Evolutionary conservation across 64 coral and sea anemone species (phyloP), one percentile per base, ranked within the genome.

Genomic region (Montipora capricornis): DNA sequence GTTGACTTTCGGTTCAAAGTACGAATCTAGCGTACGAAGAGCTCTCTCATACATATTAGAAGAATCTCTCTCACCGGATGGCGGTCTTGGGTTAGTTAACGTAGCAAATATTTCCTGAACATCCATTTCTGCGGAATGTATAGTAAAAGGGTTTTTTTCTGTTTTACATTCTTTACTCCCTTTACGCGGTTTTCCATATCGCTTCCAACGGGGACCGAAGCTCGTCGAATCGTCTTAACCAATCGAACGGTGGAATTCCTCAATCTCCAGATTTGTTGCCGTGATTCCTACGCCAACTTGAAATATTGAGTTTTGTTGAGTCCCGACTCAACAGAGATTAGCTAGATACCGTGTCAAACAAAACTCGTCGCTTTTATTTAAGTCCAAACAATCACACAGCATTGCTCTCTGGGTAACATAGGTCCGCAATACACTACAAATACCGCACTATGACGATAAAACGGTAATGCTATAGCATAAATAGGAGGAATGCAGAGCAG

Each of bases 51-150:
- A 81, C 13, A 47, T 22, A 78, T 22, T 50, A 10, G 15, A 12
- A 10, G 13, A 14, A 50, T 78, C 10, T 26, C 7, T n/a, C 12
- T 22, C 49, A 9, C 15, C 13, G 22, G n/a, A 6, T 47, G 16
- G 5, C n/a, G 76, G 17, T 16, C 64, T 4, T 4, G 64, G 17
- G 64, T 14, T 4, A 15, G 11, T 15, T 5, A 89, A 47, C 50
- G 87, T 47, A 76, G 74, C 69, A 44, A 89, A 89, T 77, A 89
- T 79, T 55, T 90, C 87, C 73, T 89, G 87, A 47, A 76, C 73
- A 74, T 73, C 73, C 69, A 73, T 67, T 74, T 71, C 73, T 89
- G 73, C 61, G 55, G 68, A 87, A 69, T 74, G 84, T 37, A 37
- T 29, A 29, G 37, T 60, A 83, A 66, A 24, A 87, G 67, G 60